Evolutionary conservation across 2,113 vertebrate genomes (phyloP).

Genomic region (Verasper variegatus): DNA sequence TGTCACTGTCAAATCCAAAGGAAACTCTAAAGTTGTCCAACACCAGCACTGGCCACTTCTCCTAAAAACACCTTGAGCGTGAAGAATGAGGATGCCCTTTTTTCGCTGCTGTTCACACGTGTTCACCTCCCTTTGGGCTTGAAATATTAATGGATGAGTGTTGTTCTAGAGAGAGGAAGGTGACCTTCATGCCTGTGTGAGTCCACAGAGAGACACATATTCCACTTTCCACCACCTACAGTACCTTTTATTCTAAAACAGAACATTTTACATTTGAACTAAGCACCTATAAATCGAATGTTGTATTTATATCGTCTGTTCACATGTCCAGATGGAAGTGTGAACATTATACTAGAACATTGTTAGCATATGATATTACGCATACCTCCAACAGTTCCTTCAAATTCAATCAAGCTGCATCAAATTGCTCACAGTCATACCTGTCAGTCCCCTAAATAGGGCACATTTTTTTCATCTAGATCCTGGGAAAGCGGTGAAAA

Average conservation of each 20-base stretch:
- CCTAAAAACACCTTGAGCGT: constrained; percentile 24
- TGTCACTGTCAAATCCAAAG: constrained; percentile 6
- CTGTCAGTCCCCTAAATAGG: too few relatives aligned
- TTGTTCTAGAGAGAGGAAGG: constrained; percentile 69
- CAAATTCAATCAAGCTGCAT: too few relatives aligned
- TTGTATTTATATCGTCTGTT: neutral
- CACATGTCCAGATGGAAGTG: neutral
- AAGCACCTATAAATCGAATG: neutral
- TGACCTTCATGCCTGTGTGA: constrained; percentile 58
- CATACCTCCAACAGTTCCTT: too few relatives aligned
- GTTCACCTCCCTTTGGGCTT: constrained; percentile 50
- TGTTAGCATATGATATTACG: neutral
- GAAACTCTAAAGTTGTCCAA: constrained; percentile 1
- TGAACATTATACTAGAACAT: neutral
- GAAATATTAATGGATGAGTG: constrained; percentile 74
- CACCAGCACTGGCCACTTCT: neutral
- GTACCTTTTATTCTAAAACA: constrained; percentile 5
- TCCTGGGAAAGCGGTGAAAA: too few relatives aligned
- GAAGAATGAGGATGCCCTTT: constrained; percentile 32
- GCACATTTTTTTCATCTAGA: too few relatives aligned
- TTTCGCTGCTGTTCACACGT: constrained; percentile 32
- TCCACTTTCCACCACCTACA: constrained; percentile 22
- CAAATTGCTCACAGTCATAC: too few relatives aligned
- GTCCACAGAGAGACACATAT: constrained; percentile 33
- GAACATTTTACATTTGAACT: constrained; percentile 5